Evolutionary conservation across 2,797 vertebrate genomes (phyloP).

Genomic region (Danio albolineatus): DNA sequence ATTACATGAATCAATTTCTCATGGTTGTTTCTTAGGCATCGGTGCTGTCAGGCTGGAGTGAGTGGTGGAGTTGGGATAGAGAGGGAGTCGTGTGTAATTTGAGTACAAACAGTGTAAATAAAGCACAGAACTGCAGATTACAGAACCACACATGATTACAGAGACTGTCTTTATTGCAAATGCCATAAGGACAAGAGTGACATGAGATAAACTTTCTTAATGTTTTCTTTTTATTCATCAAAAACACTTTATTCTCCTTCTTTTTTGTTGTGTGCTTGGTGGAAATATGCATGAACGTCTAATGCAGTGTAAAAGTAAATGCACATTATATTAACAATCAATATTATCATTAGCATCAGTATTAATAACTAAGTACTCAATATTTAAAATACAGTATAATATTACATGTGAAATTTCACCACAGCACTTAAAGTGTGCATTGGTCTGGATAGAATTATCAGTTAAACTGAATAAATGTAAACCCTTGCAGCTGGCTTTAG

Average conservation of each 20-base stretch:
- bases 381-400: background rate
- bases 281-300: background rate
- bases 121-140: constrained; percentile 21
- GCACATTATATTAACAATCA: background rate
- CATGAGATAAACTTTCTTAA: constrained; percentile 25
- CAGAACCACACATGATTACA: constrained; percentile 44
- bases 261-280: background rate
- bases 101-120: constrained; percentile 35
- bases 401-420: background rate
- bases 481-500: too few relatives aligned
- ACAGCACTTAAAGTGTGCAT: background rate
- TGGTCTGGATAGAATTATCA: background rate
- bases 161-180: constrained; percentile 25
- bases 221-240: background rate
- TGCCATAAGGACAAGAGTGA: constrained; percentile 6
- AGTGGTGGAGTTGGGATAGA: background rate
- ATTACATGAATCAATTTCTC: constrained; percentile 75
- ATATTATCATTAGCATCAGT: too few relatives aligned
- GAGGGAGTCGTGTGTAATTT: constrained; percentile 27
- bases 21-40: constrained; percentile 51
- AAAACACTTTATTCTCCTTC: background rate
- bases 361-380: background rate
- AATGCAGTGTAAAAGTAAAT: background rate
- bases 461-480: background rate
- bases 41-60: constrained; percentile 66